These are phyloP conservation scores for Empis livida DNA, from an alignment of 2,888 invertebrate species.

Conservation along the genomic window DNA sequence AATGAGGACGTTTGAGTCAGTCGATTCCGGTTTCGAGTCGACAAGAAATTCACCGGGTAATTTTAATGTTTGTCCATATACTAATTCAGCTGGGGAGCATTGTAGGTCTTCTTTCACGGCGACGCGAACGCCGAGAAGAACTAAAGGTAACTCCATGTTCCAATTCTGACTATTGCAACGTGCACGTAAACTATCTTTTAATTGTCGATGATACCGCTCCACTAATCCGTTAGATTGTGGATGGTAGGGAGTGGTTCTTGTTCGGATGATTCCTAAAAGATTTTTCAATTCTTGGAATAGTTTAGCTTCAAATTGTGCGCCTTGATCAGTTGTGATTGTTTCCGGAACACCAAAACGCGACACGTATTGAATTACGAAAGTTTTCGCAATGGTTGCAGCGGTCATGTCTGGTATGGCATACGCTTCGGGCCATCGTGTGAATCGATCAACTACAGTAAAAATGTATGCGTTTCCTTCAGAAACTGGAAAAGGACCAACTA, in stretches of 20 bases:
- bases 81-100: constrained; percentile 1
- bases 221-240: constrained; percentile 5
- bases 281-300: too few species aligned
- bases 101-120: not conserved
- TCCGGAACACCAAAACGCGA: too few species aligned
- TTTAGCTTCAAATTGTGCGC: too few species aligned
- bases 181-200: constrained; percentile 17
- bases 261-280: constrained; percentile 2
- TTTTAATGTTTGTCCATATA: not conserved
- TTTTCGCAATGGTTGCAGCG: too few species aligned
- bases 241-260: constrained; percentile 6
- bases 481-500: too few species aligned
- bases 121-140: constrained; percentile 2
- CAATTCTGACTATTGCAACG: not conserved
- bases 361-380: too few species aligned
- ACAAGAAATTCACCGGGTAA: not conserved
- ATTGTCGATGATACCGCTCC: not conserved
- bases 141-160: constrained; percentile 4
- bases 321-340: too few species aligned
- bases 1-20: not conserved
- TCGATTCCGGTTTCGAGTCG: not conserved
- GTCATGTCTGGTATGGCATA: too few species aligned
- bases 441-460: too few species aligned
- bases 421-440: too few species aligned
- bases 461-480: too few species aligned